These are phyloP conservation scores for Lamprologus lemairii DNA, from an alignment of 2,113 vertebrate genomes.

Conservation along the genomic window DNA sequence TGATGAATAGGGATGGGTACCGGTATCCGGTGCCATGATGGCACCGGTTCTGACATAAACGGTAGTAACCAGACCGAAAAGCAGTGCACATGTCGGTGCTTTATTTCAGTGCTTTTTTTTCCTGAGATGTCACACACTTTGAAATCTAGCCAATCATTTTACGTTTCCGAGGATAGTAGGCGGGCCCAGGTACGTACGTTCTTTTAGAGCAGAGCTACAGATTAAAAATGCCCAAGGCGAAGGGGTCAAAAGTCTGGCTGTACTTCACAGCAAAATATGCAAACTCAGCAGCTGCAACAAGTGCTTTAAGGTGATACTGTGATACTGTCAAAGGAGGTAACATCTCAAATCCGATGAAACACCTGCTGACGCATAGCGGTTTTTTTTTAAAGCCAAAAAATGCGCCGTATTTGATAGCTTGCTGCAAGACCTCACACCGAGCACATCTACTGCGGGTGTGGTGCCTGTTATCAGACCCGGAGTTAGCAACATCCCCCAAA, in stretches of 20 bases:
- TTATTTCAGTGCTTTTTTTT: not conserved
- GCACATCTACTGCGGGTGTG: accelerated
- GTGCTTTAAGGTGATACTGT: accelerated
- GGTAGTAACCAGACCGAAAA: not conserved
- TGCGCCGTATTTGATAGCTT: accelerated
- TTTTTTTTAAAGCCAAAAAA: accelerated
- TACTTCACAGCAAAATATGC: not conserved
- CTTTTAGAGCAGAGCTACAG: not conserved
- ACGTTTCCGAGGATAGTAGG: not conserved
- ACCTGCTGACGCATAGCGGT: accelerated
- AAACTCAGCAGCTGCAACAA: not conserved
- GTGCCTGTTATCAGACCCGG: accelerated
- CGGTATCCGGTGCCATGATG: accelerated
- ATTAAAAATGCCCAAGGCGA: accelerated
- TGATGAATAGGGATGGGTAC: not conserved
- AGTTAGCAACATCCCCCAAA: too few species aligned
- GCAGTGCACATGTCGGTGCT: accelerated
- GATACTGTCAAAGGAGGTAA: not conserved
- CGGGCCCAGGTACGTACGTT: accelerated
- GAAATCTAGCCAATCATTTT: not conserved
- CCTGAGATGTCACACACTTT: not conserved
- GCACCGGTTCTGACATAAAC: not conserved
- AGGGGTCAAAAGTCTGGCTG: not conserved
- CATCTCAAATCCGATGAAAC: accelerated
- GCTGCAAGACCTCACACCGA: accelerated